Percentiles rank a stretch among this genome's conserved stretches.
phyloP scores from a whole-genome alignment of 2,797 vertebrate genomes.

The Ctenochaetus hawaiiensis region DNA sequence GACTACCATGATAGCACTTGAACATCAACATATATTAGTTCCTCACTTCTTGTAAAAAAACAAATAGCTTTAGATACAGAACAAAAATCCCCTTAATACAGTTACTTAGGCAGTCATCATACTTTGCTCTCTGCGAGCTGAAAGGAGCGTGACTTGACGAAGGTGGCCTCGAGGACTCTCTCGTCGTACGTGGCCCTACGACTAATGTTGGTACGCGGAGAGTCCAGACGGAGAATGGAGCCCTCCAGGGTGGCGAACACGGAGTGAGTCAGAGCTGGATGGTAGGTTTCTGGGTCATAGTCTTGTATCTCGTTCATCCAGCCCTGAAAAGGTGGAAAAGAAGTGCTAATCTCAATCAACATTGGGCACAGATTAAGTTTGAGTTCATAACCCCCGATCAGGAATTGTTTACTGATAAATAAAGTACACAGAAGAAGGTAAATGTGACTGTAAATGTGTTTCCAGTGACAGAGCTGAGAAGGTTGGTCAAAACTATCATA shows the following conservation, averaged over 20 bases:
- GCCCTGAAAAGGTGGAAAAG: conserved; percentile 81
- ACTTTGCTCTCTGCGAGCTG: conserved; percentile 88
- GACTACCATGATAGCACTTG: not conserved
- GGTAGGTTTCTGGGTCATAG: conserved; percentile 89
- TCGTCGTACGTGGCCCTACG: conserved; percentile 88
- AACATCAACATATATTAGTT: not conserved
- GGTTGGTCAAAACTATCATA: not conserved
- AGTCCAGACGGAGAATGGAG: conserved; percentile 86
- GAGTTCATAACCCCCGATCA: not conserved
- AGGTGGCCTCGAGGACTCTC: conserved; percentile 77
- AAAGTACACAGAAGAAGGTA: too few relatives aligned
- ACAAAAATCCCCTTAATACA: not conserved
- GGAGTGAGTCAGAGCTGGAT: conserved; percentile 87
- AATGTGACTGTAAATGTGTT: not conserved
- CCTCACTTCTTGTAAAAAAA: not conserved
- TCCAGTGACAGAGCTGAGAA: not conserved
- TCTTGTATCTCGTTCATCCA: conserved; percentile 91
- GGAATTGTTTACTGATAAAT: conserved; percentile 8
- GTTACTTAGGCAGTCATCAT: conserved; percentile 21
- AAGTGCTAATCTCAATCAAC: conserved; percentile 15
- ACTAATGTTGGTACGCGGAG: conserved; percentile 86
- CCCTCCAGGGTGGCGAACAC: conserved; percentile 89
- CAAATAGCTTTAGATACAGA: not conserved
- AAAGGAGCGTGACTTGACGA: conserved; percentile 84
- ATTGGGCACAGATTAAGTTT: not conserved